phyloP scores from a whole-genome alignment of 2,888 invertebrate genomes.

The Entomobrya proxima region DNA sequence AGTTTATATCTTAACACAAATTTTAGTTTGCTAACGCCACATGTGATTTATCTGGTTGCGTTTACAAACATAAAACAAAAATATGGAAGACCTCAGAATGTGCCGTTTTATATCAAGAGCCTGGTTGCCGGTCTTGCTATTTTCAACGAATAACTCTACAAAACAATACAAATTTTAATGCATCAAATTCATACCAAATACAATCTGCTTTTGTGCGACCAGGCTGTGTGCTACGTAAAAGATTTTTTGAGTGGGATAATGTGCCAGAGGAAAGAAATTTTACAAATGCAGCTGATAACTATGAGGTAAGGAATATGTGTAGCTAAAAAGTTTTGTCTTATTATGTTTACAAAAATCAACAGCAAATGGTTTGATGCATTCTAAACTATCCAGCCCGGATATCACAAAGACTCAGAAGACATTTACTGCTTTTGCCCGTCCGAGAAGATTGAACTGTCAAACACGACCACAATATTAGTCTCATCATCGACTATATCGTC shows the following conservation, averaged over 20 bases:
- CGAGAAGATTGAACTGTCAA: no score
- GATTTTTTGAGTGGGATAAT: not conserved
- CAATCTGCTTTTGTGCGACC: constrained; percentile 16
- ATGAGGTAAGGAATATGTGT: not conserved
- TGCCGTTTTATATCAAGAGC: not conserved
- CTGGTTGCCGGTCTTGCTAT: not conserved
- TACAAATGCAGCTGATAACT: not conserved
- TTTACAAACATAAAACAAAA: not conserved
- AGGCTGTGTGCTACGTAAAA: not conserved
- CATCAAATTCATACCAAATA: not conserved
- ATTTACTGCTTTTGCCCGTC: not conserved
- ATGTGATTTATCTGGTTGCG: not conserved
- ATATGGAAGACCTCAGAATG: not conserved
- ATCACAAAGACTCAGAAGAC: constrained; percentile 16
- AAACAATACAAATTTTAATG: not conserved
- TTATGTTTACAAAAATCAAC: no score
- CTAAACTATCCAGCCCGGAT: not conserved
- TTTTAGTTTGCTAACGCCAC: no score
- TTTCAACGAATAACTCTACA: not conserved
- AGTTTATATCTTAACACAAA: no score
- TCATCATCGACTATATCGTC: no score
- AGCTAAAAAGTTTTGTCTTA: no score
- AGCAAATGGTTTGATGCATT: no score
- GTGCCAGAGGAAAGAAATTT: not conserved
- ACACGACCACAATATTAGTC: no score